Base-by-base conservation (phyloP, 2,797 vertebrate species). In the Girardinus metallicus region DNA sequence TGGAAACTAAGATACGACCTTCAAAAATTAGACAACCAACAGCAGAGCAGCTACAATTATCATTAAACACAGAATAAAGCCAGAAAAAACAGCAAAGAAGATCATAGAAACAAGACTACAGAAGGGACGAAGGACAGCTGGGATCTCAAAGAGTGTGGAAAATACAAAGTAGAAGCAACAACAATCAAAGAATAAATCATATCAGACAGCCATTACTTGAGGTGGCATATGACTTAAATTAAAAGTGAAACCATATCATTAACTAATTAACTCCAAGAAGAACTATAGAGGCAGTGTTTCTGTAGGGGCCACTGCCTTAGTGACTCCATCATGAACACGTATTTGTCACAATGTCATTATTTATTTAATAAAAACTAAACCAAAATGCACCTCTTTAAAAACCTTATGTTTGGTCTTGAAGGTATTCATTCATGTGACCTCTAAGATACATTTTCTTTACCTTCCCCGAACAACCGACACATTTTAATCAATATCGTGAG, bases 401-500 rank as follows among this genome's bases (percentile, higher is more conserved):
- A 6, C 5, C 41, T 71, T 18, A 26, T 15, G 47, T 53, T 51
- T 74, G 47, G 66, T 15, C 21, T n/a, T 70, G 39, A 70, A 21
- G 66, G 12, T 44, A 8, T 71, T 71, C 39, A 26, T 29, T 44
- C 26, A 15, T 43, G 23, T 44, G 68, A 71, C 68, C 41, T 71
- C 68, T 44, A n/a, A 16, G 39, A 44, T 39, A 29, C 72, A 49
- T 49, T 73, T 36, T 68, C 36, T 68, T 26, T 68, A 1, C 46
- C 75, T 49, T 60, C 57, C 12, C 76, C 23, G 31, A 76, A 77
- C 70, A 79, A 79, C 21, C 43, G 81, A 77, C 53, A 68, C 4
- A 64, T 79, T 83, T 78, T 53, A 77, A 77, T 85, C 76, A 77
- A 83, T 87, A 75, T 62, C 12, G 53, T 78, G 83, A 78, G 73